A percentile compares a stretch with the other conserved stretches of the same genome.
Evolutionary conservation across 2,797 vertebrate genomes (phyloP).

Genomic region (Notoglanidium macrostoma): DNA sequence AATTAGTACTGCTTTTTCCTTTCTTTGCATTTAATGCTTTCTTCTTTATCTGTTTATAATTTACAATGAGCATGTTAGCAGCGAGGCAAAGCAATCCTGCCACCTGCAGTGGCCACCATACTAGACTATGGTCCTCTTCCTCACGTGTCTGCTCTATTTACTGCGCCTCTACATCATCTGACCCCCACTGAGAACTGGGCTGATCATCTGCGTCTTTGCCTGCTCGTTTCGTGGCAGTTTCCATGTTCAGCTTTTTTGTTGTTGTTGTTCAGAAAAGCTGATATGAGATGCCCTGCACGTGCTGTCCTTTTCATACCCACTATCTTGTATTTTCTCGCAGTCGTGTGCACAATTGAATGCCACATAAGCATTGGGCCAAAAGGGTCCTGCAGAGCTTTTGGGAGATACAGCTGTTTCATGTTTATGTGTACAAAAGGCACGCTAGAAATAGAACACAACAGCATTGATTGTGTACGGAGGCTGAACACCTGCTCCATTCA

Average conservation of each 20-base stretch:
- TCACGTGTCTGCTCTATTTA: conserved; percentile 25
- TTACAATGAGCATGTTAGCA: background rate
- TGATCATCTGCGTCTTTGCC: conserved; percentile 7
- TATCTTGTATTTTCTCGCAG: conserved; percentile 16
- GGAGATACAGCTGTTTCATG: conserved; percentile 50
- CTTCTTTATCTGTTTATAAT: background rate
- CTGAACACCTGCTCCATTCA: conserved; percentile 54
- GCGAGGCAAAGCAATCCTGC: background rate
- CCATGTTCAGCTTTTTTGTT: background rate
- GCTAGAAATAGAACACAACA: conserved; percentile 46
- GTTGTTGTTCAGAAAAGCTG: conserved; percentile 2
- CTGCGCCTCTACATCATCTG: background rate
- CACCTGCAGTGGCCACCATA: background rate
- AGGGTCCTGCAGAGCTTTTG: conserved; percentile 35
- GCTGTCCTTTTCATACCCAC: conserved; percentile 10
- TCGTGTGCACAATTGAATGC: background rate
- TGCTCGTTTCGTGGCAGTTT: background rate
- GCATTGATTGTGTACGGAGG: conserved; percentile 40
- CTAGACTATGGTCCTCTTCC: background rate
- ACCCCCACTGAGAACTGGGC: background rate
- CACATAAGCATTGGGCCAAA: conserved; percentile 12
- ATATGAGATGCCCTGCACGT: background rate
- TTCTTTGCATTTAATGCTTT: background rate
- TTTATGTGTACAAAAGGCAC: conserved; percentile 42
- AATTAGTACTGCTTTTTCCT: background rate